Evolutionary conservation across 35 echinoderm and acorn worm species (phyloP).

Genomic region (Apostichopus californicus): DNA sequence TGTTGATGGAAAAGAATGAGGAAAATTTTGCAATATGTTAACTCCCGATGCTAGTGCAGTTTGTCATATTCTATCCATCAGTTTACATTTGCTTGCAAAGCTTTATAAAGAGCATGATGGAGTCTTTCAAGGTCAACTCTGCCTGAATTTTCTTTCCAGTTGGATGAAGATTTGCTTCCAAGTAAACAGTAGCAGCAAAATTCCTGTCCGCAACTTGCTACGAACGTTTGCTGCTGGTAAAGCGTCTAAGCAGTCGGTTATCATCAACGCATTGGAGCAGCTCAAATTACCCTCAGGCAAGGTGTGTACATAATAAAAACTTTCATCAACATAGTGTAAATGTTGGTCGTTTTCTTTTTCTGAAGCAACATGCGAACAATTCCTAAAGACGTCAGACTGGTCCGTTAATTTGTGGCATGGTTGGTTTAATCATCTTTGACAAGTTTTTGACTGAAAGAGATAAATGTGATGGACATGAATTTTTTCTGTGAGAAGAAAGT

Average conservation of each 20-base stretch:
- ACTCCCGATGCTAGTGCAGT: neutral
- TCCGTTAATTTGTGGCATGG: too few species aligned
- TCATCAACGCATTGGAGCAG: constrained; percentile 94
- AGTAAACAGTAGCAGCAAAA: constrained; percentile 90
- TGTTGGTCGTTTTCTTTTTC: neutral
- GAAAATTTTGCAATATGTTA: neutral
- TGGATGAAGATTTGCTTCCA: constrained; percentile 99
- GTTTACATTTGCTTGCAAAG: neutral
- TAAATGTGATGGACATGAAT: too few species aligned
- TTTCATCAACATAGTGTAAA: neutral
- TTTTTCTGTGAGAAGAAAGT: too few species aligned
- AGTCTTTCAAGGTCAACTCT: neutral
- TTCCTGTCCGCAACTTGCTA: constrained; percentile 89
- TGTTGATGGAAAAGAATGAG: neutral
- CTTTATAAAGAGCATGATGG: neutral
- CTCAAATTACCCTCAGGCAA: constrained; percentile 86
- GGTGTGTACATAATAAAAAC: constrained; percentile 58
- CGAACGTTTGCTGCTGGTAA: constrained; percentile 97
- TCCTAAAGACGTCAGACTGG: neutral
- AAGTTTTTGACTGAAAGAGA: too few species aligned
- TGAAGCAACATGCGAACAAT: neutral
- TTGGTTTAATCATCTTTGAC: too few species aligned
- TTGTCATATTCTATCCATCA: neutral
- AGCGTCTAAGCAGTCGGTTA: constrained; percentile 82
- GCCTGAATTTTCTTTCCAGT: constrained; percentile 55